Conservation (phyloP, 2,888 invertebrate species). For the Agrochola litura region DNA sequence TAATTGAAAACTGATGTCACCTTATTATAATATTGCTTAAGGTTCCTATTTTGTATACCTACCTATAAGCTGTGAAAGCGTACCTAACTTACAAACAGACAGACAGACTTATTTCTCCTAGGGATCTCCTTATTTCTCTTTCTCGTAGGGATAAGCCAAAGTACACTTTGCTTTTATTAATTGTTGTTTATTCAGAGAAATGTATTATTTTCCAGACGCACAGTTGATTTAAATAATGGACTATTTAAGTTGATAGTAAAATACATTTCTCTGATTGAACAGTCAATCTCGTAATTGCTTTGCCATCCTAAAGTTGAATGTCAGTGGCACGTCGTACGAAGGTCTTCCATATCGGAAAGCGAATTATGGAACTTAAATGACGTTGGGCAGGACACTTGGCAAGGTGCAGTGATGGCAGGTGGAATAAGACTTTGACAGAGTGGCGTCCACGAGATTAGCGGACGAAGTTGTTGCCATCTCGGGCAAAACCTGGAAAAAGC, state of each 20-base stretch:
- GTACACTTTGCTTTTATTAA: background rate
- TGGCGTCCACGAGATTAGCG: no score
- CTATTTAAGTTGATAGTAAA: background rate
- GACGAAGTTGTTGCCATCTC: no score
- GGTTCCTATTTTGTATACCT: background rate
- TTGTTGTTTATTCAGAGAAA: no score
- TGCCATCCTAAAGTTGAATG: no score
- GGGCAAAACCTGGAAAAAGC: no score
- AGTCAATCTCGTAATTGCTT: no score
- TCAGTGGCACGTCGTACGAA: background rate
- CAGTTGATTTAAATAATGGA: background rate
- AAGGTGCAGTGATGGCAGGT: no score
- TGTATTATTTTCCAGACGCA: background rate
- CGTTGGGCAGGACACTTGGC: no score
- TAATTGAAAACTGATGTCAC: constrained; percentile 11
- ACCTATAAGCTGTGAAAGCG: background rate
- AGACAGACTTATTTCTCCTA: background rate
- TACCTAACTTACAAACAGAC: background rate
- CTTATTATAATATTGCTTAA: background rate
- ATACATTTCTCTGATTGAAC: background rate
- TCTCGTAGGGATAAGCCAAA: background rate
- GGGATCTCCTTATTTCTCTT: no score
- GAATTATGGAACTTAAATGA: no score
- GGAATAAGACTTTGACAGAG: no score
- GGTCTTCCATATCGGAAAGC: no score